Percentiles rank a stretch among this genome's conserved stretches.
Conservation (phyloP, 1,140 invertebrate genomes). For the Asbolus verrucosus region DNA sequence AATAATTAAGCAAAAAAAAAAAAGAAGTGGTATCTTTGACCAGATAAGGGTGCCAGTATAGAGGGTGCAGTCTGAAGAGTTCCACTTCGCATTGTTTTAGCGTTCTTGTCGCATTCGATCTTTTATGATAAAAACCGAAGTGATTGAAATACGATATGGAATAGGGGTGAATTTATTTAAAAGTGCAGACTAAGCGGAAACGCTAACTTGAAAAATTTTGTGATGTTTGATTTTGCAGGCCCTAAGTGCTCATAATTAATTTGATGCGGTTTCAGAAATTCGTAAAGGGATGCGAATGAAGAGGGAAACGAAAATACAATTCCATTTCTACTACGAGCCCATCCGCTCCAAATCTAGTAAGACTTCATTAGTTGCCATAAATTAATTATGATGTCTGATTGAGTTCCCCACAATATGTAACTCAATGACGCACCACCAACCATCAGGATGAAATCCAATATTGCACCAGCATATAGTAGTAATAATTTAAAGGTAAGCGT, state of each 20-base stretch:
- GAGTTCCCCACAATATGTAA: slow-evolving; percentile 57
- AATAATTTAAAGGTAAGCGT: too few species aligned
- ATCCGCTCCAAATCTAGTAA: slow-evolving; percentile 55
- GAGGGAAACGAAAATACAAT: slow-evolving; percentile 49
- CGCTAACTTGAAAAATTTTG: slow-evolving; percentile 17
- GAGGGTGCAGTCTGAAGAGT: slow-evolving; percentile 37
- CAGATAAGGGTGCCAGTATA: slow-evolving; percentile 45
- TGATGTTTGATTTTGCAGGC: slow-evolving; percentile 8
- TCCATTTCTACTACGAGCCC: slow-evolving; percentile 52
- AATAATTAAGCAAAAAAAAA: slow-evolving; percentile 20
- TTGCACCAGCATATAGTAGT: neutral
- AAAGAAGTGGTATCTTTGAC: slow-evolving; percentile 26
- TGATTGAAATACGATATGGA: slow-evolving; percentile 45
- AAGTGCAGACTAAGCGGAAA: slow-evolving; percentile 35
- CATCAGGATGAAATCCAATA: neutral
- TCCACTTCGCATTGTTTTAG: slow-evolving; percentile 41
- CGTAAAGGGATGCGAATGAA: slow-evolving; percentile 26
- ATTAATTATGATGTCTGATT: slow-evolving; percentile 60
- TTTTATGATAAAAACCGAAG: slow-evolving; percentile 38
- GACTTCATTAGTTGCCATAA: slow-evolving; percentile 59
- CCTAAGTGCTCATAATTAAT: slow-evolving; percentile 37
- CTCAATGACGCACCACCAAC: slow-evolving; percentile 44
- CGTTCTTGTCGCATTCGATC: slow-evolving; percentile 44
- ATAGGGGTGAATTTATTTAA: slow-evolving; percentile 46
- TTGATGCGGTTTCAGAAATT: slow-evolving; percentile 39